Evolutionary conservation across 92 coral and sea anemone genomes (phyloP).

Genomic region (Phymanthus crucifer): DNA sequence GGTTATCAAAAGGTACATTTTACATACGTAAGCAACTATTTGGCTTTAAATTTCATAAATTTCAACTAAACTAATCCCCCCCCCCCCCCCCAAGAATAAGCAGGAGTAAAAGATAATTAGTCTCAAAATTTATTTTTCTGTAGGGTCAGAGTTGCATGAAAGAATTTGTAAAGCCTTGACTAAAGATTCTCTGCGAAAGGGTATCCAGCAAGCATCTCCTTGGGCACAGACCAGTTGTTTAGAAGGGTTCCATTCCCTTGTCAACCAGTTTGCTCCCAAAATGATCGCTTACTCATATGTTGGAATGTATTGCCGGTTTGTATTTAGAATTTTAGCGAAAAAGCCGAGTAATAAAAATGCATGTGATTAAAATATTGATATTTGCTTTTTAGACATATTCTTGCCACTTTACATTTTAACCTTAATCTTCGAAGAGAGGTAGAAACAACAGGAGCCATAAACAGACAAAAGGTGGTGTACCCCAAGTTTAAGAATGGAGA

Average conservation of each 20-base stretch:
- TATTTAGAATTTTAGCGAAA: too few species aligned
- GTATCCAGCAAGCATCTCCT: not conserved
- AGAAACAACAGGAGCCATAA: not conserved
- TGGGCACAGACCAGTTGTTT: not conserved
- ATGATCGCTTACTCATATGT: too few species aligned
- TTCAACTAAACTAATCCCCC: not conserved
- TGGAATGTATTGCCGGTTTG: too few species aligned
- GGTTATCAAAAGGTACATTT: not conserved
- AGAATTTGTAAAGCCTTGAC: not conserved
- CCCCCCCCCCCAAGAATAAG: too few species aligned
- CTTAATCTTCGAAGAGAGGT: constrained; percentile 17
- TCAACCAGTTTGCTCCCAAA: too few species aligned
- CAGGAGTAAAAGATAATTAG: too few species aligned
- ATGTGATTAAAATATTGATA: not conserved
- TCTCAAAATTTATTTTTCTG: too few species aligned
- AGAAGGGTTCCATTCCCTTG: not conserved
- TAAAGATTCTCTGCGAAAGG: not conserved
- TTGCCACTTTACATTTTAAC: constrained; percentile 25
- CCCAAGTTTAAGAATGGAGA: constrained; percentile 34
- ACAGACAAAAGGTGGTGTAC: constrained; percentile 10
- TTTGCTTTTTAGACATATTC: constrained; percentile 10
- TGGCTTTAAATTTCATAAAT: too few species aligned
- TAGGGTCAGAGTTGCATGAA: too few species aligned
- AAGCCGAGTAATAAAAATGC: too few species aligned
- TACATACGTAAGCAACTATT: too few species aligned